Percentiles rank a stretch among this genome's conserved stretches.
phyloP scores from a whole-genome alignment of 2,113 vertebrate genomes.

The Paramormyrops kingsleyae region DNA sequence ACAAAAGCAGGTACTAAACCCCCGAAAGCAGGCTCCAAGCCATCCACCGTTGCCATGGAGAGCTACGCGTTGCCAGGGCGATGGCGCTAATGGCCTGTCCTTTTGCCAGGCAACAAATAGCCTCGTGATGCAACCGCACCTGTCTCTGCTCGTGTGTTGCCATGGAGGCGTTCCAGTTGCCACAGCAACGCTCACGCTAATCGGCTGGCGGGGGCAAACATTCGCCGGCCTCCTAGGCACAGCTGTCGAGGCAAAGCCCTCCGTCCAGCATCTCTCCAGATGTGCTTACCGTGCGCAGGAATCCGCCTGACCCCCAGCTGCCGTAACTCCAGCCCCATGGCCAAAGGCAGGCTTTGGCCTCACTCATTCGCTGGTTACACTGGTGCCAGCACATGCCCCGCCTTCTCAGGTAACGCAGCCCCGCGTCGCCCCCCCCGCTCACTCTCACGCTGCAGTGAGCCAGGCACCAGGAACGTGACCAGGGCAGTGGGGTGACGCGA shows the following conservation, averaged over 20 bases:
- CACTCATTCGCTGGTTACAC: neutral
- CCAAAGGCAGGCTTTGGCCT: neutral
- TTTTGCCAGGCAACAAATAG: slow-evolving; percentile 73
- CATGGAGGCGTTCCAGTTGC: slow-evolving; percentile 58
- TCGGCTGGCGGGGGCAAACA: slow-evolving; percentile 45
- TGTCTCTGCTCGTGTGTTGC: slow-evolving; percentile 58
- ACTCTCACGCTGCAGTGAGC: neutral
- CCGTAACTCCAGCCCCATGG: neutral
- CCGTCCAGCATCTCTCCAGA: slow-evolving; percentile 55
- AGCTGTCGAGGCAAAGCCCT: slow-evolving; percentile 49
- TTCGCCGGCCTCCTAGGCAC: slow-evolving; percentile 55
- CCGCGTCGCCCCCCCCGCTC: neutral
- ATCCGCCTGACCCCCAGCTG: slow-evolving; percentile 58
- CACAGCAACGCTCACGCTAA: slow-evolving; percentile 51
- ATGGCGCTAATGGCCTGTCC: slow-evolving; percentile 80
- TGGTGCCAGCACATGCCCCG: neutral
- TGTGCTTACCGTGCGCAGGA: slow-evolving; percentile 73
- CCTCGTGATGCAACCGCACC: slow-evolving; percentile 71
- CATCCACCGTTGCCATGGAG: slow-evolving; percentile 71
- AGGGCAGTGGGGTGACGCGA: neutral
- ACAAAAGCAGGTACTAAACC: slow-evolving; percentile 43
- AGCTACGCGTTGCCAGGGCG: slow-evolving; percentile 77
- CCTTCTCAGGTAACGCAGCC: neutral
- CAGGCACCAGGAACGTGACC: neutral
- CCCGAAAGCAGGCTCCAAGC: slow-evolving; percentile 55